These are phyloP conservation scores for Galago senegalensis DNA, from an alignment of 2,797 vertebrate species.

Conservation along the genomic window DNA sequence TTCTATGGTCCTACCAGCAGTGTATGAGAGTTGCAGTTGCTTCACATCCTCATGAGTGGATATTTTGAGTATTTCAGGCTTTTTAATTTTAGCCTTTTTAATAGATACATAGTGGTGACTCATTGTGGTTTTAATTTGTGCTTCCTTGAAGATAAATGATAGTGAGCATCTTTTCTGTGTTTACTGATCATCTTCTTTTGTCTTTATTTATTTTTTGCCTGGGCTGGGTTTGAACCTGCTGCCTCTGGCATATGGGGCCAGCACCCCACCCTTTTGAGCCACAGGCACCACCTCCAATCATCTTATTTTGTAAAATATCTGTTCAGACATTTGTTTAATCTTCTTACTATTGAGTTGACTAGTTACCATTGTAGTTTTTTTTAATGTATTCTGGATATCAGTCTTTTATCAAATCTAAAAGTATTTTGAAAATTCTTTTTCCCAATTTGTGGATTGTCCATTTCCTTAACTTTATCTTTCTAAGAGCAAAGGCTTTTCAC, in stretches of 20 bases:
- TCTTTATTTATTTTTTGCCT: neutral
- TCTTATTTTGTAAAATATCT: neutral
- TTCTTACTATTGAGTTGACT: neutral
- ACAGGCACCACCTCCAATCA: too few relatives aligned
- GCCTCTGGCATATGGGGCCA: too few relatives aligned
- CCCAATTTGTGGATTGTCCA: neutral
- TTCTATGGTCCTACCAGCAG: neutral
- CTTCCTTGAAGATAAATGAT: neutral
- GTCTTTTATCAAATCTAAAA: conserved; percentile 11
- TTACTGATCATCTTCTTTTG: conserved; percentile 28
- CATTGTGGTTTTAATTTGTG: conserved; percentile 16
- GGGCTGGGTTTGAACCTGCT: too few relatives aligned
- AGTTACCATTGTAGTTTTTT: neutral
- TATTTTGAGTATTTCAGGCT: neutral
- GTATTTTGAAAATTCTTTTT: conserved; percentile 43
- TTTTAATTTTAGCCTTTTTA: conserved; percentile 44
- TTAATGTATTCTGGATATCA: neutral
- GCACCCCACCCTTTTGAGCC: too few relatives aligned
- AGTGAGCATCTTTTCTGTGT: conserved; percentile 32
- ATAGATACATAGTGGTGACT: neutral
- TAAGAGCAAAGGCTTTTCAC: conserved; percentile 7
- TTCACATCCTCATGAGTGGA: neutral
- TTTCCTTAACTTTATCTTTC: conserved; percentile 25
- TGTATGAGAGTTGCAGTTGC: neutral
- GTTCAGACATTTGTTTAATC: conserved; percentile 31